Evolutionary conservation across 1,140 invertebrate genomes (phyloP).

Genomic region (Drosophila santomea): DNA sequence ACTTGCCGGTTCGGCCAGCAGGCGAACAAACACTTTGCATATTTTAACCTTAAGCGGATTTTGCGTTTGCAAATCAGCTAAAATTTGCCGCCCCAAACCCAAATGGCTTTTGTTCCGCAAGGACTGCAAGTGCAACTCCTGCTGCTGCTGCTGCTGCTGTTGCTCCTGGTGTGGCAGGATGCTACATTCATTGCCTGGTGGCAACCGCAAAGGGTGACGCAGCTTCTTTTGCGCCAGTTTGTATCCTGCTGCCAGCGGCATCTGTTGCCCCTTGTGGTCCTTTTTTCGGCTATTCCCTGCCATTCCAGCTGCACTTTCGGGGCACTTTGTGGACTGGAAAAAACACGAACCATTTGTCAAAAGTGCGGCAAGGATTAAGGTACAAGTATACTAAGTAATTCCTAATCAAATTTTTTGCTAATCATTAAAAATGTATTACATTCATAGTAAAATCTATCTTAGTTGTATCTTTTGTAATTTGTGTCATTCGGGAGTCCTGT

Average conservation of each 20-base stretch:
- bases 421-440: no score
- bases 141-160: slow-evolving; percentile 11
- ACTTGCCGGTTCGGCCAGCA: slow-evolving; percentile 17
- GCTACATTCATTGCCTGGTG: slow-evolving; percentile 35
- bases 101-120: neutral
- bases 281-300: slow-evolving; percentile 1
- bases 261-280: slow-evolving; percentile 17
- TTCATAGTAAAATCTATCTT: no score
- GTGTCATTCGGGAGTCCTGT: neutral
- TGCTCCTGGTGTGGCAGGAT: slow-evolving; percentile 13
- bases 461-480: no score
- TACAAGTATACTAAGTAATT: no score
- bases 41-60: slow-evolving; percentile 61
- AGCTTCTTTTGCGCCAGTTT: slow-evolving; percentile 18
- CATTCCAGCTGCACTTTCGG: neutral
- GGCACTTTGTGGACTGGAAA: neutral
- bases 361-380: no score
- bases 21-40: slow-evolving; percentile 56
- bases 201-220: slow-evolving; percentile 28
- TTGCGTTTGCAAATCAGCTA: slow-evolving; percentile 64
- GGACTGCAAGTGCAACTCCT: slow-evolving; percentile 1
- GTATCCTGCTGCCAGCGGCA: slow-evolving; percentile 22
- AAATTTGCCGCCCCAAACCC: slow-evolving; percentile 16
- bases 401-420: no score
- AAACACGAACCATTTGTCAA: no score